These are phyloP conservation scores for Limnephilus auricula DNA, from an alignment of 2,888 invertebrate species.

Conservation along the genomic window DNA sequence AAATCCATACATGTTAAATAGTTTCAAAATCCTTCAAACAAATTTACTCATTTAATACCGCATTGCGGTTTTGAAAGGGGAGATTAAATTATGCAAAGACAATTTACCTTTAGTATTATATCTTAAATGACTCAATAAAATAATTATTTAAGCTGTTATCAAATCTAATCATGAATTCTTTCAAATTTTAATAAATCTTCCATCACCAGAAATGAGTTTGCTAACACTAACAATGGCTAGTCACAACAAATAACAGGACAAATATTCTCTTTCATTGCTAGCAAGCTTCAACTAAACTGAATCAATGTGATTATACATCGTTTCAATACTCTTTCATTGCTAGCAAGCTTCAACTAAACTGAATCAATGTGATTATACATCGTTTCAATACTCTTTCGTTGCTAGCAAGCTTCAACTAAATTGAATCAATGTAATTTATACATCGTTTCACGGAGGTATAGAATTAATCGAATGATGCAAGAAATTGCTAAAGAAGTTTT, in stretches of 20 bases:
- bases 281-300: no score
- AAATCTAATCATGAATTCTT: neutral
- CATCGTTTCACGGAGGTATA: neutral
- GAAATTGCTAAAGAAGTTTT: neutral
- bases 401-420: no score
- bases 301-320: no score
- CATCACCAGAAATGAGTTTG: neutral
- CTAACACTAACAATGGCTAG: neutral
- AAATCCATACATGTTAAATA: constrained; percentile 1
- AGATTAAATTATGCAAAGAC: neutral
- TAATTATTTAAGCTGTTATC: neutral
- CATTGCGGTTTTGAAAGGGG: neutral
- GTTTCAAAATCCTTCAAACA: neutral
- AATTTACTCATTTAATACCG: neutral
- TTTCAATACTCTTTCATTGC: no score
- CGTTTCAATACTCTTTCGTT: no score
- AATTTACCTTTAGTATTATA: neutral
- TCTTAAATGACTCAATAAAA: neutral
- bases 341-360: no score
- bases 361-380: no score
- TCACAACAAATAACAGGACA: no score
- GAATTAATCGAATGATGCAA: neutral
- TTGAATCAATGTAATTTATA: neutral
- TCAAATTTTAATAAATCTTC: neutral
- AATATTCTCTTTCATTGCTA: no score